A percentile compares a stretch with the other conserved stretches of the same genome.
Conservation (phyloP, 2,888 invertebrate genomes). For the Drosophila parthenogenetica region DNA sequence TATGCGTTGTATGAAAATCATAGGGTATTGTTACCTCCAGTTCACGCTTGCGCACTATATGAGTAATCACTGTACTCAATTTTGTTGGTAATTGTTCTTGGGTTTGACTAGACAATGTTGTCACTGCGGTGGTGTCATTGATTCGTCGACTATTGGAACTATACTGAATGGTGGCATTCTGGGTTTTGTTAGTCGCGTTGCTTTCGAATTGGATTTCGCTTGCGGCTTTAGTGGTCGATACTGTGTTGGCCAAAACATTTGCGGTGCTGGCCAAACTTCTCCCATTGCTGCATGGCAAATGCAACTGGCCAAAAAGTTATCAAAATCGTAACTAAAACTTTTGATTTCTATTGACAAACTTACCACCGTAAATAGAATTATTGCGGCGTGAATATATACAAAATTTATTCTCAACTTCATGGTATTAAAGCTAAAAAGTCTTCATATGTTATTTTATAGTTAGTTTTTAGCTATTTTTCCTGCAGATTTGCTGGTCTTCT, state of each 20-base stretch:
- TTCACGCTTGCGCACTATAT: slow-evolving; percentile 25
- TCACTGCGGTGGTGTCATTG: not conserved
- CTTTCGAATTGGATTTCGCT: not conserved
- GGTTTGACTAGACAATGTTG: not conserved
- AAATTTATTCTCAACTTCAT: not conserved
- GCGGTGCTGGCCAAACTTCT: not conserved
- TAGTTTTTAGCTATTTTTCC: not conserved
- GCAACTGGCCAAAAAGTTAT: slow-evolving; percentile 2
- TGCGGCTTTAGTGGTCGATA: not conserved
- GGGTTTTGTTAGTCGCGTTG: slow-evolving; percentile 3
- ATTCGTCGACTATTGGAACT: not conserved
- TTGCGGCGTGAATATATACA: not conserved
- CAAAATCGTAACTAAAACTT: not conserved
- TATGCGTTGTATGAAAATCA: slow-evolving; percentile 30
- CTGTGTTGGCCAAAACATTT: not conserved
- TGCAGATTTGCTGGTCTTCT: not conserved
- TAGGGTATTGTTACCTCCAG: not conserved
- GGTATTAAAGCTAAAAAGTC: not conserved
- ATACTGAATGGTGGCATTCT: not conserved
- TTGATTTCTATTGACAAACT: not conserved
- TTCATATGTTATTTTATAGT: not conserved
- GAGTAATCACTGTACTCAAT: not conserved
- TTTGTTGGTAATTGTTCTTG: not conserved
- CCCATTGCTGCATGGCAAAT: not conserved
- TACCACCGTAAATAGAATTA: not conserved